Base-by-base conservation (phyloP, 2,797 vertebrate genomes). In the Rhinella marina region DNA sequence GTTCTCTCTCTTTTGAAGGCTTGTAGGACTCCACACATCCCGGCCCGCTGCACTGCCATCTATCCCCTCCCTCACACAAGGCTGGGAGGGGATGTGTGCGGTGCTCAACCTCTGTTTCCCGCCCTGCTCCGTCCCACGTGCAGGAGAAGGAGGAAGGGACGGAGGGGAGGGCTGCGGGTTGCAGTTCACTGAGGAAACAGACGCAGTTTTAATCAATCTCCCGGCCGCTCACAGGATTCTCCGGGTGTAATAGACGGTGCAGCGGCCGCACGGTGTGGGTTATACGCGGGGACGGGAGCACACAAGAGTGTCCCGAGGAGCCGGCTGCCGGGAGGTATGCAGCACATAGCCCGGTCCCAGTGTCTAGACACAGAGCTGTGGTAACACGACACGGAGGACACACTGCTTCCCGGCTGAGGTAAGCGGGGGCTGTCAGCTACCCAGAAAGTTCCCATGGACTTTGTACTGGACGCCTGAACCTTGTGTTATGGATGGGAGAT, bases 321-420 rank as follows among this genome's bases (percentile, higher is more conserved):
- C 59, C 41, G 32, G 81, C 41, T 54, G 57, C 12, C 16, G 77
- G 79, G 57, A 27, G 81, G 66, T 25, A 84, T 84, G 82, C 52
- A 14, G 82, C 68, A 73, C n/a, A 2, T 0, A 32, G n/a, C 70
- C 7, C 7, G 5, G 25, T 41, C 48, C 81, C 48, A 50, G 50
- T 54, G 75, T 78, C 13, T 27, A 17, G 19, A n/a, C 79, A 7
- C 7, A 52, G 61, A 23, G 29, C 70, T 11, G 32, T 64, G 59
- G 25, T 27, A 81, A n/a, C 79, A 11, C n/a, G 6, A 62, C 27
- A 32, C 27, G 79, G 57, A 64, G 79, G 79, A 81, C 12, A 3
- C 4, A 16, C 27, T 23, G 4, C 29, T 21, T 27, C 78, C 57
- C 77, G 14, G 23, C 25, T 21, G 13, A 62, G 76, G 76, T 78